These are phyloP conservation scores for Pogonus chalceus DNA, from an alignment of 1,140 invertebrate species.

Conservation along the genomic window DNA sequence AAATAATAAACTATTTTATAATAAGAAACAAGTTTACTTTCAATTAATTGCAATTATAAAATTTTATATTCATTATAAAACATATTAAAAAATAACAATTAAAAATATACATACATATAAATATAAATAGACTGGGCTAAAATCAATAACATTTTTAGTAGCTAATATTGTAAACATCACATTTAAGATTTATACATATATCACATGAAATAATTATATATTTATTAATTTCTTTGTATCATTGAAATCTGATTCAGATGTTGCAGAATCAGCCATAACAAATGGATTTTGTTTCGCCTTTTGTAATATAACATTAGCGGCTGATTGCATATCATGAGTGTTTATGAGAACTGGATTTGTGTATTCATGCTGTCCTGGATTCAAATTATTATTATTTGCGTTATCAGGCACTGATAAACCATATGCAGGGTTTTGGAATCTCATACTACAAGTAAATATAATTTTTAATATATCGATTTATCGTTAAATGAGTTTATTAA, in stretches of 20 bases:
- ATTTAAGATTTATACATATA: background rate
- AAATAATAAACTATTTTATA: no score
- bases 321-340: background rate
- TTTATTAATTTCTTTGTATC: background rate
- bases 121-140: background rate
- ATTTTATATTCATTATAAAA: no score
- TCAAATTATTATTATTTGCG: slow-evolving; percentile 22
- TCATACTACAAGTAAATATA: slow-evolving; percentile 34
- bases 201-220: background rate
- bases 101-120: background rate
- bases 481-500: no score
- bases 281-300: background rate
- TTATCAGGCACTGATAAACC: slow-evolving; percentile 15
- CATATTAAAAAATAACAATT: background rate
- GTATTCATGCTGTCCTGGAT: slow-evolving; percentile 36
- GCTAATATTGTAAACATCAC: background rate
- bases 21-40: no score
- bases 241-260: background rate
- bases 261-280: background rate
- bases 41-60: no score
- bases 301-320: background rate
- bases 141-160: background rate
- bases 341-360: slow-evolving; percentile 28
- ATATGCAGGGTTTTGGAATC: slow-evolving; percentile 35
- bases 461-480: no score